Evolutionary conservation across 2,888 invertebrate genomes (phyloP).

Genomic region (Drosophila atripex): DNA sequence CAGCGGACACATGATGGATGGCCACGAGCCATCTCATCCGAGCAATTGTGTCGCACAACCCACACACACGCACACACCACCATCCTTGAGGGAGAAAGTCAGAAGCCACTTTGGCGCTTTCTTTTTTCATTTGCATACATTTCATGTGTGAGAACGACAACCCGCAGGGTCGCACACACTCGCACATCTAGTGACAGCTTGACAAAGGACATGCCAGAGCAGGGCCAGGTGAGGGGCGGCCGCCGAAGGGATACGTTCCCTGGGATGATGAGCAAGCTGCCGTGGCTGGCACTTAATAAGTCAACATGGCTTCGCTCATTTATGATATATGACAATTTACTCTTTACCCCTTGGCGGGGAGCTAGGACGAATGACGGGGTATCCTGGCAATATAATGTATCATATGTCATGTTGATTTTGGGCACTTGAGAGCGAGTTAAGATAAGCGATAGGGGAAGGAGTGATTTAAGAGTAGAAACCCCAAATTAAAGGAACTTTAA

Average conservation of each 20-base stretch:
- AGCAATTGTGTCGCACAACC: slow-evolving; percentile 12
- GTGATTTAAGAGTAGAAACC: neutral
- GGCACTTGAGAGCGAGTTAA: neutral
- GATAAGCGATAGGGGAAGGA: neutral
- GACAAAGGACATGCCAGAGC: slow-evolving; percentile 43
- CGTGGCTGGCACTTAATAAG: slow-evolving; percentile 59
- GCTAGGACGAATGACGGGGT: neutral
- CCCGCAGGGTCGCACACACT: slow-evolving; percentile 43
- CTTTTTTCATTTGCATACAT: slow-evolving; percentile 52
- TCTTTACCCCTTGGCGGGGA: slow-evolving; percentile 16
- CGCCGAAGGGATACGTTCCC: neutral
- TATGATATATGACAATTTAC: slow-evolving; percentile 49
- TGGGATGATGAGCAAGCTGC: slow-evolving; percentile 34
- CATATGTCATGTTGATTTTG: neutral
- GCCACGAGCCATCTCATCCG: slow-evolving; percentile 11
- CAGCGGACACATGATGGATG: slow-evolving; percentile 45
- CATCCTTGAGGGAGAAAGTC: slow-evolving; percentile 9
- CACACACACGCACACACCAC: neutral
- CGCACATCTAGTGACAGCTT: slow-evolving; percentile 33
- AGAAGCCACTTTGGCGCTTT: slow-evolving; percentile 31
- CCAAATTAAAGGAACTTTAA: neutral
- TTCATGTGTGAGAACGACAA: slow-evolving; percentile 29
- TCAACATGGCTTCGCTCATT: slow-evolving; percentile 48
- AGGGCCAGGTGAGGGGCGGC: neutral
- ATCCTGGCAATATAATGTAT: neutral